A percentile compares a stretch with the other conserved stretches of the same genome.
Evolutionary conservation across 2,888 invertebrate genomes (phyloP).

Genomic region (Amiota minor): DNA sequence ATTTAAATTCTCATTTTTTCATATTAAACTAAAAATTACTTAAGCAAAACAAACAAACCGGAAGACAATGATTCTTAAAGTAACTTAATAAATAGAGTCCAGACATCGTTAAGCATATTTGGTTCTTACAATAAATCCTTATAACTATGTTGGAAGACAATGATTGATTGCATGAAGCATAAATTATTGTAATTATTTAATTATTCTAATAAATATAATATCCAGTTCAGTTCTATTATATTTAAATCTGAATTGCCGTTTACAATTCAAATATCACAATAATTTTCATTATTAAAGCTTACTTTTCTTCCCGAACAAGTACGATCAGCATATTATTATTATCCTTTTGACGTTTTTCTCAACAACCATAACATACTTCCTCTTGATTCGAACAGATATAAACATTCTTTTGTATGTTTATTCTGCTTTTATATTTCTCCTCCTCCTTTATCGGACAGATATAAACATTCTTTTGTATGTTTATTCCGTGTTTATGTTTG

Average conservation of each 20-base stretch:
- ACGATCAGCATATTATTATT: too few species aligned
- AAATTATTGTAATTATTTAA: too few species aligned
- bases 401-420: too few species aligned
- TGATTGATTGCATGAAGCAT: conserved; percentile 23
- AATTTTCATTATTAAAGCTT: conserved; percentile 23
- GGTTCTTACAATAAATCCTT: not conserved
- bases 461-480: too few species aligned
- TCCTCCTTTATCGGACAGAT: too few species aligned
- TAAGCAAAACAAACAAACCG: conserved; percentile 35
- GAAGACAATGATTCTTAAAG: conserved; percentile 27
- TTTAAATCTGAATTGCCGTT: conserved; percentile 7
- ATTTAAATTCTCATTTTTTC: too few species aligned
- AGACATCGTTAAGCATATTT: not conserved
- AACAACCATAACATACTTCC: too few species aligned
- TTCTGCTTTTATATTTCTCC: too few species aligned
- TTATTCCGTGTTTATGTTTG: too few species aligned
- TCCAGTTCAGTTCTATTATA: not conserved
- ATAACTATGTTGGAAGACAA: conserved; percentile 28
- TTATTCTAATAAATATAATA: too few species aligned
- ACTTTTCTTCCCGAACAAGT: too few species aligned
- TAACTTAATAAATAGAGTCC: not conserved
- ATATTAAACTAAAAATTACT: not conserved
- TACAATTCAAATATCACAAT: conserved; percentile 18
- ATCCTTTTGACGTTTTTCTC: too few species aligned
- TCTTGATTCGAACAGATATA: not conserved